Conservation (phyloP, 2,888 invertebrate species). For the Drosophila robusta region DNA sequence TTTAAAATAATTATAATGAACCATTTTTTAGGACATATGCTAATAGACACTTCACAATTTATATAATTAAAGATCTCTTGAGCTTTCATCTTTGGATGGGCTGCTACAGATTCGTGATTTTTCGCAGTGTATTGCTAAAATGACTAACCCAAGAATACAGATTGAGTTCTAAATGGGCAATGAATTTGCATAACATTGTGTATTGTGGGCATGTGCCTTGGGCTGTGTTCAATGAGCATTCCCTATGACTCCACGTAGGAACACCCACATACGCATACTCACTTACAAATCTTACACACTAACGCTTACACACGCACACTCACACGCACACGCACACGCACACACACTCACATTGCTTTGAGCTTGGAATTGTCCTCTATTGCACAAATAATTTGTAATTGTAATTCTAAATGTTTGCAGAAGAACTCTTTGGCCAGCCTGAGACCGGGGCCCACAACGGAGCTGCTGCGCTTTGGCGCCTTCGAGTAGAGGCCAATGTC, state of each 20-base stretch:
- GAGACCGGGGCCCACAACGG: conserved; percentile 66
- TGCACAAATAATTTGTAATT: conserved; percentile 50
- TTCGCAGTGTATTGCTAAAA: conserved; percentile 21
- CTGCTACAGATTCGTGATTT: background rate
- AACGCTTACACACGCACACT: background rate
- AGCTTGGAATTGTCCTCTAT: conserved; percentile 14
- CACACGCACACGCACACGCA: conserved; percentile 4
- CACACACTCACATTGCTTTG: conserved; percentile 16
- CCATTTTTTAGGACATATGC: no score
- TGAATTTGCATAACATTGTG: conserved; percentile 32
- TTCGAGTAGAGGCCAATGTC: conserved; percentile 53
- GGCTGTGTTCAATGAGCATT: conserved; percentile 11
- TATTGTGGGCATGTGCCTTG: conserved; percentile 4
- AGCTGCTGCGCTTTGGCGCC: conserved; percentile 73
- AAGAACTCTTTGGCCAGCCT: conserved; percentile 70
- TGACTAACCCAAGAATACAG: conserved; percentile 4
- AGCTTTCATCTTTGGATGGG: background rate
- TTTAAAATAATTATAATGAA: no score
- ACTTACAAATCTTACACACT: background rate
- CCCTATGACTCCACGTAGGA: conserved; percentile 14
- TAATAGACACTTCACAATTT: no score
- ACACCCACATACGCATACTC: background rate
- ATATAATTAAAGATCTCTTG: no score
- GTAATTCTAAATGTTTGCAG: conserved; percentile 72
- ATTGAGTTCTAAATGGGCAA: conserved; percentile 10